These are phyloP conservation scores for Sebastes cheni DNA, from an alignment of 2,797 vertebrate species.

Conservation along the genomic window DNA sequence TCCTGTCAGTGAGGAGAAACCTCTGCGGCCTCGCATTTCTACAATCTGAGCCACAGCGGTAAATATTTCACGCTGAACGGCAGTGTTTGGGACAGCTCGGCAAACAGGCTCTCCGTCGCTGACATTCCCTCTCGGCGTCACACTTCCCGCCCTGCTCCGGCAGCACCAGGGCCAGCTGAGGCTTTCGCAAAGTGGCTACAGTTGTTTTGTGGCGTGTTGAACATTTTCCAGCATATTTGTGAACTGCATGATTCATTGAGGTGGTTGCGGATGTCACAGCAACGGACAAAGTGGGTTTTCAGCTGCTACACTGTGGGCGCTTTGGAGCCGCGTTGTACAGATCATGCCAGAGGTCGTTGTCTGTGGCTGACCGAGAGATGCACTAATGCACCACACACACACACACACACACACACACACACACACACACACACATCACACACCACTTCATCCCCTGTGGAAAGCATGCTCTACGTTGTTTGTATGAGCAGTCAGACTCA, in stretches of 20 bases:
- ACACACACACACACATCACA: background rate
- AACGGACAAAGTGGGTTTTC: conserved; percentile 2
- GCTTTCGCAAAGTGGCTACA: conserved; percentile 23
- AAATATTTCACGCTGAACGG: conserved; percentile 52
- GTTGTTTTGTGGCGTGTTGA: conserved; percentile 26
- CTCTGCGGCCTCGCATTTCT: background rate
- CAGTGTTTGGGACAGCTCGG: conserved; percentile 36
- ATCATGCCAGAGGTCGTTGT: conserved; percentile 34
- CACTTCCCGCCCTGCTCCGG: background rate
- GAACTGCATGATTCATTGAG: conserved; percentile 53
- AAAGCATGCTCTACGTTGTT: background rate
- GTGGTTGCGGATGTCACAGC: conserved; percentile 20
- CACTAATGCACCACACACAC: background rate
- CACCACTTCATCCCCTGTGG: background rate
- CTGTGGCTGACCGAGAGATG: background rate
- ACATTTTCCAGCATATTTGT: conserved; percentile 18
- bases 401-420: background rate
- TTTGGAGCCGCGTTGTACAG: conserved; percentile 9
- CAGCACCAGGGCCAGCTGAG: conserved; percentile 30
- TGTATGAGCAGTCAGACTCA: conserved; percentile 29
- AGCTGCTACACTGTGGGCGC: conserved; percentile 1
- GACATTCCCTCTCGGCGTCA: conserved; percentile 36
- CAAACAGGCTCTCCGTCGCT: conserved; percentile 15
- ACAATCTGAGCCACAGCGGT: conserved; percentile 5
- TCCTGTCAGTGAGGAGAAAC: conserved; percentile 1